Conservation (phyloP, 92 coral and sea anemone species). For the Meandrina meandrites region DNA sequence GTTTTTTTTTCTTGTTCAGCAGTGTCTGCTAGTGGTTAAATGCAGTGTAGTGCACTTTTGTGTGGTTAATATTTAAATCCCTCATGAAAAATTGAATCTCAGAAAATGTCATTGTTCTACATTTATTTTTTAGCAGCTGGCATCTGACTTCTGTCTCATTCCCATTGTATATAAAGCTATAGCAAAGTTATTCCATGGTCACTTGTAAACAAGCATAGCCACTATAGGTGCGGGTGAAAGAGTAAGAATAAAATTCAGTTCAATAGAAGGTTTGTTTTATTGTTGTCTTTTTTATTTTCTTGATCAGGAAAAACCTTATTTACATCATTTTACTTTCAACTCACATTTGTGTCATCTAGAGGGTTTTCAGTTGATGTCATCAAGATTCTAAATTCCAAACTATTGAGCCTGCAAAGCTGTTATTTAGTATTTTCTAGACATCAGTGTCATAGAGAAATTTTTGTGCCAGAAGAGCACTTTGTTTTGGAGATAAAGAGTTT, state of each 20-base stretch:
- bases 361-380: no score
- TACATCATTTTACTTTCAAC: no score
- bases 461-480: no score
- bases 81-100: not conserved
- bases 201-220: not conserved
- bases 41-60: not conserved
- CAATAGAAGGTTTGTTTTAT: not conserved
- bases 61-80: not conserved
- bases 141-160: not conserved
- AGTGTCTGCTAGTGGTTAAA: not conserved
- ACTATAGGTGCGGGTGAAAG: constrained; percentile 14
- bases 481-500: no score
- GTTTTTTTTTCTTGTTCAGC: not conserved
- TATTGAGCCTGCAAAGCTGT: no score
- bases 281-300: not conserved
- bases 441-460: no score
- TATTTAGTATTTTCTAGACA: no score
- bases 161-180: constrained; percentile 30
- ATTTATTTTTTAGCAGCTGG: not conserved
- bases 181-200: constrained; percentile 15
- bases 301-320: not conserved
- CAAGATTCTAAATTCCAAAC: no score
- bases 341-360: no score
- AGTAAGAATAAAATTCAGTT: constrained; percentile 7
- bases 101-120: not conserved